These are phyloP conservation scores for Epirrhoe tristata DNA, from an alignment of 2,888 invertebrate species.

Conservation along the genomic window DNA sequence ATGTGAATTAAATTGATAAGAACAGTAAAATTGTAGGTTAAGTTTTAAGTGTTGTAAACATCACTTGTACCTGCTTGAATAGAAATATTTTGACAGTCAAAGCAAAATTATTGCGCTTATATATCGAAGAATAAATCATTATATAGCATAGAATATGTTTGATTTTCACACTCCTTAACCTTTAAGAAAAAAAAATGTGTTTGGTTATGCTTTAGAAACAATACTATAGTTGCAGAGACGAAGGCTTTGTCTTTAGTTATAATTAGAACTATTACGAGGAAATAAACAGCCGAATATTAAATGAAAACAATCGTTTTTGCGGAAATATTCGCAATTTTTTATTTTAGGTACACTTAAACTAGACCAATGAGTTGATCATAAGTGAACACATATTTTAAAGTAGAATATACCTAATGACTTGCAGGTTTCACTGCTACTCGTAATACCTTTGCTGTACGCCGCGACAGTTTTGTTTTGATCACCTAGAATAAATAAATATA, in stretches of 20 bases:
- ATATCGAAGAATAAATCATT: conserved; percentile 82
- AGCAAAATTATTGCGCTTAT: conserved; percentile 85
- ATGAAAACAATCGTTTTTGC: neutral
- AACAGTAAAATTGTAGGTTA: conserved; percentile 51
- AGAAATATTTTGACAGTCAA: conserved; percentile 83
- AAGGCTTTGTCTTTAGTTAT: too few relatives aligned
- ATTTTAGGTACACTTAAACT: conserved; percentile 20
- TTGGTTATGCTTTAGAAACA: too few relatives aligned
- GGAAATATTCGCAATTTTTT: conserved; percentile 16
- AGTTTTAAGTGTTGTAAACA: conserved; percentile 79
- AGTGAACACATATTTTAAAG: conserved; percentile 35
- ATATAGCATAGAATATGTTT: conserved; percentile 71
- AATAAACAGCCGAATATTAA: neutral
- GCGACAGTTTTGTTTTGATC: conserved; percentile 21
- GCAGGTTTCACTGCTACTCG: conserved; percentile 23
- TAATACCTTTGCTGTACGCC: conserved; percentile 14
- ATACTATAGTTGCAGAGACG: too few relatives aligned
- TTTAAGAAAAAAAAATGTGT: neutral
- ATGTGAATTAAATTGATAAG: conserved; percentile 40
- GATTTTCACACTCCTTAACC: conserved; percentile 40
- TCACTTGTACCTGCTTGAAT: conserved; percentile 84
- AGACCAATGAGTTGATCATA: conserved; percentile 18
- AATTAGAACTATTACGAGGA: neutral
- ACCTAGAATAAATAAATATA: conserved; percentile 38
- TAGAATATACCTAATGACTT: conserved; percentile 39